Evolutionary conservation across 2,888 invertebrate genomes (phyloP).

Genomic region (Encarsia formosa): DNA sequence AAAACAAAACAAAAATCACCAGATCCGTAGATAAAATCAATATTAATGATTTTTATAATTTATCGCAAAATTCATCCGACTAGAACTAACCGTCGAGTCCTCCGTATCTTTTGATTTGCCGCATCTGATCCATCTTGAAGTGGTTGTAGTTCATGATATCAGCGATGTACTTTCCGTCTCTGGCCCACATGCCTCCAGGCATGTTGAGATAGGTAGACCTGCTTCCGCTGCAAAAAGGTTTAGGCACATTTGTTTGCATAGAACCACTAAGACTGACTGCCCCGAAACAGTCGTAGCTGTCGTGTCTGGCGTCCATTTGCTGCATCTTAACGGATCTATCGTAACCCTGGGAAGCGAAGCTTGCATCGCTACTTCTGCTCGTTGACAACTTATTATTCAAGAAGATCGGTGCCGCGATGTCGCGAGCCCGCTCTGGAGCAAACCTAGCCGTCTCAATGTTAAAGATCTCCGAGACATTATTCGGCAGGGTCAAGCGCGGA

Average conservation of each 20-base stretch:
- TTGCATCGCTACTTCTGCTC: conserved; percentile 13
- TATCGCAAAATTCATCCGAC: too few relatives aligned
- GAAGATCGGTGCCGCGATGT: conserved; percentile 61
- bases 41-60: not conserved
- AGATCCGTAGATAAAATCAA: not conserved
- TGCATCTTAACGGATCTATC: conserved; percentile 49
- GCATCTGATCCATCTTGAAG: conserved; percentile 50
- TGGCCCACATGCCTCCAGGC: conserved; percentile 71
- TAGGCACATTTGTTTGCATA: conserved; percentile 74
- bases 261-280: conserved; percentile 64
- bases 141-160: conserved; percentile 66
- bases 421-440: conserved; percentile 62
- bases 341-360: conserved; percentile 31
- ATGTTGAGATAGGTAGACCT: conserved; percentile 64
- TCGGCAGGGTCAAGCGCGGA: conserved; percentile 58
- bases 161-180: conserved; percentile 66
- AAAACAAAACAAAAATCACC: not conserved
- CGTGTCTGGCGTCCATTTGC: conserved; percentile 52
- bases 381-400: conserved; percentile 48
- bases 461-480: conserved; percentile 62
- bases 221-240: conserved; percentile 57
- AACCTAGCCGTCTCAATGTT: conserved; percentile 63
- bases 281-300: conserved; percentile 66
- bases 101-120: not conserved
- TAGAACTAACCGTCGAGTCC: conserved; percentile 26